These are phyloP conservation scores for Donacobius atricapilla DNA, from an alignment of 2,113 vertebrate genomes.

Conservation along the genomic window DNA sequence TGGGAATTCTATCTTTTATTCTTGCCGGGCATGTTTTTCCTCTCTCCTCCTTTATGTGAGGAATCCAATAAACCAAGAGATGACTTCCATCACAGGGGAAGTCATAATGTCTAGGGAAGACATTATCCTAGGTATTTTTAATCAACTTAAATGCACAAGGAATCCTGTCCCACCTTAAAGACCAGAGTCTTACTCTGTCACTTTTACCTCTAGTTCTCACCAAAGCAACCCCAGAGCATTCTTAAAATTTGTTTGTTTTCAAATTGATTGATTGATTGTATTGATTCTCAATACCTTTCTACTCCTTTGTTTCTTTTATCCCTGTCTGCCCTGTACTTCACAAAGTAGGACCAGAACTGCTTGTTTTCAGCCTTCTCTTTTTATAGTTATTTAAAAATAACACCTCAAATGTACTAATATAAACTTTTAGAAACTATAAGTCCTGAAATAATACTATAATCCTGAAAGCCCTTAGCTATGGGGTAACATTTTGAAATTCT, in stretches of 20 bases:
- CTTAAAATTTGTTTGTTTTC: background rate
- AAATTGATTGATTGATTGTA: too few species aligned
- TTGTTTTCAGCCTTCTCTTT: background rate
- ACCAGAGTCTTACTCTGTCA: accelerated
- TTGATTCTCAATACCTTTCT: background rate
- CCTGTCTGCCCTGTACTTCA: background rate
- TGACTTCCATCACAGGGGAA: background rate
- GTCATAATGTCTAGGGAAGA: background rate
- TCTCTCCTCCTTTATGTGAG: background rate
- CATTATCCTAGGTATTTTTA: background rate
- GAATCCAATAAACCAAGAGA: background rate
- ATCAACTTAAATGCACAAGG: background rate
- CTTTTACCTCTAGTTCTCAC: background rate
- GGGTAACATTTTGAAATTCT: background rate
- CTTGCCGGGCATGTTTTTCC: background rate
- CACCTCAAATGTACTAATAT: background rate
- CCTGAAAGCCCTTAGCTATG: background rate
- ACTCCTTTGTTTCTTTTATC: background rate
- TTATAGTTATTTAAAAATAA: background rate
- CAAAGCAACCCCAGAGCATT: background rate
- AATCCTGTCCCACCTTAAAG: background rate
- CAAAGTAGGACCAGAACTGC: background rate
- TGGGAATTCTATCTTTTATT: background rate
- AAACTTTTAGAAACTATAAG: background rate
- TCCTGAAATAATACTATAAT: background rate